Evolutionary conservation across 1,140 invertebrate genomes (phyloP).

Genomic region (Heliconius himera): DNA sequence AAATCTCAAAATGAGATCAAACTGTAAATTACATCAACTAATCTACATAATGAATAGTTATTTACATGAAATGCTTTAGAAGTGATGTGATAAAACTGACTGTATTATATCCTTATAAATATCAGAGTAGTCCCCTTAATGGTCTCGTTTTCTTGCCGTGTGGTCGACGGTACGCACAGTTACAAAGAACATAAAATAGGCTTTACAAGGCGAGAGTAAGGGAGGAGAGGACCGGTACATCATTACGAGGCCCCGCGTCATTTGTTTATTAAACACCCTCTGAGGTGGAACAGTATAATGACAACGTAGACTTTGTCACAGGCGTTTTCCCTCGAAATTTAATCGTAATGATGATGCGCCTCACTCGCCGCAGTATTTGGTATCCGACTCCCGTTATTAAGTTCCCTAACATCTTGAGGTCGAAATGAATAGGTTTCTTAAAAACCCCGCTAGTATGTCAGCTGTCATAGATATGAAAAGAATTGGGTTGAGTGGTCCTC

Average conservation of each 20-base stretch:
- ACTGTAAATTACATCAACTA: conserved; percentile 14
- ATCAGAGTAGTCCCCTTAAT: conserved; percentile 32
- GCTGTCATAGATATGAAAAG: conserved; percentile 78
- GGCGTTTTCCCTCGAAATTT: conserved; percentile 76
- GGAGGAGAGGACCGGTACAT: conserved; percentile 55
- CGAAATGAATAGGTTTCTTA: conserved; percentile 78
- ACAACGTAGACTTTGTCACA: conserved; percentile 73
- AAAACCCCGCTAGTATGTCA: conserved; percentile 69
- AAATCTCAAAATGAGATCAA: neutral
- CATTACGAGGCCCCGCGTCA: conserved; percentile 72
- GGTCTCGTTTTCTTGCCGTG: conserved; percentile 29
- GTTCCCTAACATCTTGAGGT: conserved; percentile 74
- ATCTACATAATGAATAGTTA: conserved; percentile 26
- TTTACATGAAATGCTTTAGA: conserved; percentile 22
- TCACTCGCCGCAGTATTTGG: conserved; percentile 64
- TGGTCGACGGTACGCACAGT: conserved; percentile 40
- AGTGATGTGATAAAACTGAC: conserved; percentile 22
- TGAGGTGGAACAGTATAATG: conserved; percentile 78
- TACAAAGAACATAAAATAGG: conserved; percentile 61
- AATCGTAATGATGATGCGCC: conserved; percentile 78
- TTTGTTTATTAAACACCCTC: conserved; percentile 80
- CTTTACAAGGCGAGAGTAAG: conserved; percentile 55
- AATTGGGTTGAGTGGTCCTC: conserved; percentile 70
- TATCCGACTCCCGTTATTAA: conserved; percentile 71
- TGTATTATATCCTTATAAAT: conserved; percentile 35